phyloP scores from a whole-genome alignment of 2,888 invertebrate species.

The Callimorpha dominula region DNA sequence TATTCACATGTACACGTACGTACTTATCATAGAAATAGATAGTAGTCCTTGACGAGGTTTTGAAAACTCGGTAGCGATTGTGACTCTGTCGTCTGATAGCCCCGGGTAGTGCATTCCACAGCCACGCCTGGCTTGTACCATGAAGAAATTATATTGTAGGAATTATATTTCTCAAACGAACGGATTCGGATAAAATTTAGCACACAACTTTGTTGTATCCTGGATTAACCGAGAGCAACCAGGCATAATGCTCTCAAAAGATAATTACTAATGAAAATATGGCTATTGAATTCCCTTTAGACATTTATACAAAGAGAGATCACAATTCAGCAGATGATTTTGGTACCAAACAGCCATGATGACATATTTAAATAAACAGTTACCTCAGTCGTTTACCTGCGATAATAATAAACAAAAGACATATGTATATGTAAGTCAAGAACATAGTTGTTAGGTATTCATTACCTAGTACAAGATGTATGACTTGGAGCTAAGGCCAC shows the following conservation, averaged over 20 bases:
- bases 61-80: no score
- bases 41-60: no score
- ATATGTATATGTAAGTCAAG: background rate
- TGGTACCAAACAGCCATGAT: background rate
- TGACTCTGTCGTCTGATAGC: no score
- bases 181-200: no score
- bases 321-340: background rate
- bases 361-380: background rate
- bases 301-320: background rate
- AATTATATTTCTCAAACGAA: no score
- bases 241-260: background rate
- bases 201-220: no score
- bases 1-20: no score
- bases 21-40: no score
- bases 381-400: background rate
- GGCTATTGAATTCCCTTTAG: background rate
- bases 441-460: background rate
- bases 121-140: no score
- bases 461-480: conserved; percentile 5
- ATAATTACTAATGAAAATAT: background rate
- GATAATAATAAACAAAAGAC: background rate
- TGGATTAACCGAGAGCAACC: no score
- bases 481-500: background rate
- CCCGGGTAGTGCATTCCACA: no score
- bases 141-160: no score